Conservation (phyloP, 1,140 invertebrate species). For the Orius laevigatus region DNA sequence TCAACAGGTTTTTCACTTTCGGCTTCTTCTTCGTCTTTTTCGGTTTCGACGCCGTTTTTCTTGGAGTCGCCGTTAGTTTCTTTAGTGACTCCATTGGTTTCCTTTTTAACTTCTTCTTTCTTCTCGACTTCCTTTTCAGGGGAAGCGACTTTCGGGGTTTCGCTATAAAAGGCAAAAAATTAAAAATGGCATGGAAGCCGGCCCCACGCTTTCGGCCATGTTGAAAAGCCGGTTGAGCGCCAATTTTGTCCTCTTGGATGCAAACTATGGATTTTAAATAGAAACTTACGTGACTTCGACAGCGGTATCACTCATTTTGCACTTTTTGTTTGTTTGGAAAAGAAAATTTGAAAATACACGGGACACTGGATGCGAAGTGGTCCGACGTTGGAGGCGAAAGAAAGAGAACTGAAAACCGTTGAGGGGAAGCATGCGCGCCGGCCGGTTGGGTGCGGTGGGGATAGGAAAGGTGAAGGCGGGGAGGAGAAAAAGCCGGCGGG, state of each 20-base stretch:
- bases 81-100: conserved; percentile 10
- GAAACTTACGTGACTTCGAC: conserved; percentile 18
- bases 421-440: background rate
- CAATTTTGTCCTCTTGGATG: conserved; percentile 9
- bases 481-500: conserved; percentile 1
- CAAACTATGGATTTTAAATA: background rate
- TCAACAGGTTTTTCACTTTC: conserved; percentile 41
- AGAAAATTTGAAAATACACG: too few relatives aligned
- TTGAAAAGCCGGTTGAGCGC: conserved; percentile 14
- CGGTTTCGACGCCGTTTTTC: conserved; percentile 28
- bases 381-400: too few relatives aligned
- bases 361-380: too few relatives aligned
- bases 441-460: conserved; percentile 6
- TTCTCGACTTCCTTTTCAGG: conserved; percentile 33
- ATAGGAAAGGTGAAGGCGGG: background rate
- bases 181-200: background rate
- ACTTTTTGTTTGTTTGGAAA: background rate
- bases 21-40: conserved; percentile 37
- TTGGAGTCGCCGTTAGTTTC: conserved; percentile 12
- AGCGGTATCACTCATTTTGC: conserved; percentile 17
- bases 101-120: conserved; percentile 16
- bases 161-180: conserved; percentile 12
- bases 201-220: conserved; percentile 13
- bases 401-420: too few relatives aligned
- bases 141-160: conserved; percentile 29